Evolutionary conservation across 2,113 vertebrate genomes (phyloP).

Genomic region (Diadophis punctatus): DNA sequence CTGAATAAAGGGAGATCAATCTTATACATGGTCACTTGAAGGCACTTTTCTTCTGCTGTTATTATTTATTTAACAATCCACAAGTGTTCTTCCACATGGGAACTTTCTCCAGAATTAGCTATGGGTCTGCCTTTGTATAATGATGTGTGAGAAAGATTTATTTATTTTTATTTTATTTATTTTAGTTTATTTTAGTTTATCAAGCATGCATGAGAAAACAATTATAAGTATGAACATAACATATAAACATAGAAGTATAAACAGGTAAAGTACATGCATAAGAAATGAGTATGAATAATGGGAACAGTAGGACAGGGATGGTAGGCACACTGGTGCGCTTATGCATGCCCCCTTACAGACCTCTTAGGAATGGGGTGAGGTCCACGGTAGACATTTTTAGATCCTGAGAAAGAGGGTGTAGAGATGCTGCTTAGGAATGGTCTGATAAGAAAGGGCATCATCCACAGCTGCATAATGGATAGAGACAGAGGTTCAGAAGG

Average conservation of each 20-base stretch:
- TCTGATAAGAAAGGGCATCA: not conserved
- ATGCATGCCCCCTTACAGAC: too few relatives aligned
- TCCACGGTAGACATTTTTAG: too few relatives aligned
- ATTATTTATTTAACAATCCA: constrained; percentile 14
- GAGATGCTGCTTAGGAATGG: not conserved
- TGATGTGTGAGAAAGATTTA: not conserved
- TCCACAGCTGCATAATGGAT: not conserved
- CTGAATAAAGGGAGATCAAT: not conserved
- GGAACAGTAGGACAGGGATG: too few relatives aligned
- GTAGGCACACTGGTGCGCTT: too few relatives aligned
- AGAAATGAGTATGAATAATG: too few relatives aligned
- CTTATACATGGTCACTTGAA: not conserved
- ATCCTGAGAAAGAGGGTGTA: not conserved
- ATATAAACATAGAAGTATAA: too few relatives aligned
- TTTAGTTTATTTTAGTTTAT: too few relatives aligned
- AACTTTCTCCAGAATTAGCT: not conserved
- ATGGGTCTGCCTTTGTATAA: not conserved
- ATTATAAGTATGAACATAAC: too few relatives aligned
- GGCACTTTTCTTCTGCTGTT: not conserved
- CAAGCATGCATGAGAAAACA: too few relatives aligned
- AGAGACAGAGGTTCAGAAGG: not conserved
- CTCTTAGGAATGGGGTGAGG: too few relatives aligned
- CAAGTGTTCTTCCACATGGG: not conserved
- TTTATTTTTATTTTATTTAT: too few relatives aligned
- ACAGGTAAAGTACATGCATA: too few relatives aligned